Evolutionary conservation across 2,888 invertebrate genomes (phyloP), one percentile per base, ranked within the genome.

Genomic region (Scaptomyza reducta): DNA sequence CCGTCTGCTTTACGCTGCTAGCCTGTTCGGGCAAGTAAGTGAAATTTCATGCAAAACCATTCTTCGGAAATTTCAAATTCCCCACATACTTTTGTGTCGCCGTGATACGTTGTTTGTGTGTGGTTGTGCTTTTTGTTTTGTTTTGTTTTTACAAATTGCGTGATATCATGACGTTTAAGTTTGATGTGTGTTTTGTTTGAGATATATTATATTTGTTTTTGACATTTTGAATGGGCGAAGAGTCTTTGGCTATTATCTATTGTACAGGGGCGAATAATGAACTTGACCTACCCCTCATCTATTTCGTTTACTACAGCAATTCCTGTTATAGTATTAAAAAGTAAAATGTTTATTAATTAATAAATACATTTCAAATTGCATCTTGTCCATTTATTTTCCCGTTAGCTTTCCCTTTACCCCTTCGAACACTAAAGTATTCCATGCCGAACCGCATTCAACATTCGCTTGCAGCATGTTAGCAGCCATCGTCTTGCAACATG

Each of bases 21-120:
- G 76, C 90, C 90, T 90, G 88, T 79, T 90, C 85, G 73, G 79
- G 79, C 79, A 79, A 81, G 79, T 77, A 83, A 87, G 79, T 87
- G 89, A 88, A 90, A 90, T 90, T 89, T 88, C 90, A 90, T 88
- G 88, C 89, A 89, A 82, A 79, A 86, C 87, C 81, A 89, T 88
- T 89, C 88, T 84, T 88, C 80, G 88, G 76, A 89, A 81, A 87
- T 89, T 90, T 90, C 74, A 77, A 89, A 90, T 90, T 90, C 90
- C 88, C 89, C 86, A 72, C 90, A 90, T 83, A 81, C 62, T 81
- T 87, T 62, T 60, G 68, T 77, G 82, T 79, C 79, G 76, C 68
- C 79, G 76, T 62, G 70, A 56, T 22, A 22, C 27, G 31, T 16
- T 40, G 16, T 40, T 40, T 50, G 16, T 42, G 31, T 50, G 42